Conservation (phyloP, 2,797 vertebrate genomes). For the Anabas testudineus region DNA sequence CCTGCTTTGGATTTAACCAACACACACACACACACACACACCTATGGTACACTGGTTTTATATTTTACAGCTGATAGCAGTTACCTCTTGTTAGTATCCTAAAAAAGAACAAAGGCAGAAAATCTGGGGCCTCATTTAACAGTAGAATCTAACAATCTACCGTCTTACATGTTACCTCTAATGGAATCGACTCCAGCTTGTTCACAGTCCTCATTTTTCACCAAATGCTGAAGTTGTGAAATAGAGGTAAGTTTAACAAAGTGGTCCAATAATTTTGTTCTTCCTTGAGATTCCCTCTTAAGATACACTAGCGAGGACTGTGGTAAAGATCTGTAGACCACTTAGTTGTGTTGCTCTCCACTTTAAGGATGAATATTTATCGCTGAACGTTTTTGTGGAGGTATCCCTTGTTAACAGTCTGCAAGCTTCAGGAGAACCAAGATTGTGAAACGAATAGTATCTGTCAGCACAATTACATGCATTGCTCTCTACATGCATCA, state of each 20-base stretch:
- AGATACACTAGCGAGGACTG: not conserved
- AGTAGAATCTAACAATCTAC: constrained; percentile 27
- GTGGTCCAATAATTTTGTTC: constrained; percentile 6
- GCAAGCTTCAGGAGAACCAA: too few species aligned
- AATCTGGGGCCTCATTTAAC: constrained; percentile 26
- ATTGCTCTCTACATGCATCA: too few species aligned
- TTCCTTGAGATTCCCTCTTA: constrained; percentile 15
- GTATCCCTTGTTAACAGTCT: too few species aligned
- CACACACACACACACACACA: constrained; percentile 19
- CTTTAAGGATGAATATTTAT: too few species aligned
- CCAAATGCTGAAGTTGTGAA: constrained; percentile 34
- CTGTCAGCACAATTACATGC: too few species aligned
- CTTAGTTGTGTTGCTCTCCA: too few species aligned
- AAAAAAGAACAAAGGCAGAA: constrained; percentile 59
- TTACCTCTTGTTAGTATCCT: constrained; percentile 54
- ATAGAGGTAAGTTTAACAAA: constrained; percentile 25
- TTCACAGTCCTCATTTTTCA: constrained; percentile 4
- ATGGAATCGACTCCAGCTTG: constrained; percentile 16
- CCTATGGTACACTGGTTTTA: constrained; percentile 51
- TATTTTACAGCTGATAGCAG: constrained; percentile 68
- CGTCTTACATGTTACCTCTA: constrained; percentile 15
- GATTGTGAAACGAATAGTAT: too few species aligned
- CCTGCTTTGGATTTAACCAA: constrained; percentile 50
- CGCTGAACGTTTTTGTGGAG: too few species aligned
- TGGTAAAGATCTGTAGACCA: too few species aligned